These are phyloP conservation scores for Stenoptilia bipunctidactyla DNA, from an alignment of 2,888 invertebrate genomes.

Conservation along the genomic window DNA sequence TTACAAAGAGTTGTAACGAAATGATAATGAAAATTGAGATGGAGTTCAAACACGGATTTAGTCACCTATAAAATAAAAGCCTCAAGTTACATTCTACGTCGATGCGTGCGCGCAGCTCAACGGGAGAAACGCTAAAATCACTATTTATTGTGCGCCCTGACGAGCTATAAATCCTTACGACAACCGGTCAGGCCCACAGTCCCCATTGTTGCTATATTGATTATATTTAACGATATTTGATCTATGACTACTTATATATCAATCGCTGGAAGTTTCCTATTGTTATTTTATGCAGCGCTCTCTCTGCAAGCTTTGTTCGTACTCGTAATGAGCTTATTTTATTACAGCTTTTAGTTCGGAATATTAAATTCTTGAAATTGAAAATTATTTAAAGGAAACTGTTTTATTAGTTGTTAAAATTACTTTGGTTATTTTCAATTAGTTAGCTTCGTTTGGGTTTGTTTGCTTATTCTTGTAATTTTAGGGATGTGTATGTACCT, in stretches of 20 bases:
- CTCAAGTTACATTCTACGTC: slow-evolving; percentile 27
- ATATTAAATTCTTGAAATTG: slow-evolving; percentile 10
- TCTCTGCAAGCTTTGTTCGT: slow-evolving; percentile 18
- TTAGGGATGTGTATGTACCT: too few species aligned
- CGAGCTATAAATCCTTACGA: slow-evolving; percentile 56
- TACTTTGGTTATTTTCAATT: too few species aligned
- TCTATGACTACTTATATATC: too few species aligned
- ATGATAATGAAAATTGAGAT: too few species aligned
- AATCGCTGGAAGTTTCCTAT: slow-evolving; percentile 42
- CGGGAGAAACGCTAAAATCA: slow-evolving; percentile 60
- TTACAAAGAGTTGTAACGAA: too few species aligned
- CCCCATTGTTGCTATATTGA: not conserved
- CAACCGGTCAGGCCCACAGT: slow-evolving; percentile 25
- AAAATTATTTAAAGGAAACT: not conserved
- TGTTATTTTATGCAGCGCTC: slow-evolving; percentile 27
- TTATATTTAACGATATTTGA: too few species aligned
- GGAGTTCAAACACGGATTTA: too few species aligned
- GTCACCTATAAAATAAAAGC: too few species aligned
- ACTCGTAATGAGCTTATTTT: too few species aligned
- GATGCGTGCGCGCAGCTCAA: slow-evolving; percentile 24
- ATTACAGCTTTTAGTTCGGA: too few species aligned
- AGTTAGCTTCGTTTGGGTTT: not conserved
- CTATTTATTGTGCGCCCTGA: slow-evolving; percentile 64
- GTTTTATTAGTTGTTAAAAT: too few species aligned
- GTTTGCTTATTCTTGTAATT: too few species aligned